Percentiles rank a stretch among this genome's conserved stretches.
Evolutionary conservation across 2,797 vertebrate genomes (phyloP).

Genomic region (Poeciliopsis presidionis): DNA sequence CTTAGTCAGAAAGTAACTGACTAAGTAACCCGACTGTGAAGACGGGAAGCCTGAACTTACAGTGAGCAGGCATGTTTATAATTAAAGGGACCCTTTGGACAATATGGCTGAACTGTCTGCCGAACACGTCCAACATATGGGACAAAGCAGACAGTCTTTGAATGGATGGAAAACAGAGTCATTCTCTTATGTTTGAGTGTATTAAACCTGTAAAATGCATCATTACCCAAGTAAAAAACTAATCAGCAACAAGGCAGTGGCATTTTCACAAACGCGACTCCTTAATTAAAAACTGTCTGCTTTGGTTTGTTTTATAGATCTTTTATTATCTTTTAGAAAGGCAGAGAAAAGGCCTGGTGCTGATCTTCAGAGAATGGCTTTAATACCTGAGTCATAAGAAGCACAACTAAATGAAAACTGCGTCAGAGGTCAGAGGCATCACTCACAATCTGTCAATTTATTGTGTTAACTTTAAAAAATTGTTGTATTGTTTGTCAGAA

Average conservation of each 20-base stretch:
- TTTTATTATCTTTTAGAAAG: background rate
- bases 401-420: background rate
- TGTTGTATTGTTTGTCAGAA: background rate
- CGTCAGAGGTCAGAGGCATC: background rate
- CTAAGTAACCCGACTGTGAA: background rate
- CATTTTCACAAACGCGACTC: conserved; percentile 3
- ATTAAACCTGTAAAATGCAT: conserved; percentile 13
- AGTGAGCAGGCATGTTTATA: conserved; percentile 2
- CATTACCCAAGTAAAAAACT: conserved; percentile 8
- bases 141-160: background rate
- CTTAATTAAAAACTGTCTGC: background rate
- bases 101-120: background rate
- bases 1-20: too few species aligned
- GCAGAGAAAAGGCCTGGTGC: background rate
- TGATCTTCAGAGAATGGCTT: background rate
- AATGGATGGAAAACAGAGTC: background rate
- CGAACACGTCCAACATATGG: background rate
- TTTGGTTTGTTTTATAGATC: background rate
- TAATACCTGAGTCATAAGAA: background rate
- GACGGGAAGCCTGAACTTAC: background rate
- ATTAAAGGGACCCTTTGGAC: conserved; percentile 18
- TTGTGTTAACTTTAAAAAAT: background rate
- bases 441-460: background rate
- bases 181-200: background rate
- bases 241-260: background rate